These are phyloP conservation scores for Isaurus tuberculatus DNA, from an alignment of 92 coral and sea anemone species.

Conservation along the genomic window DNA sequence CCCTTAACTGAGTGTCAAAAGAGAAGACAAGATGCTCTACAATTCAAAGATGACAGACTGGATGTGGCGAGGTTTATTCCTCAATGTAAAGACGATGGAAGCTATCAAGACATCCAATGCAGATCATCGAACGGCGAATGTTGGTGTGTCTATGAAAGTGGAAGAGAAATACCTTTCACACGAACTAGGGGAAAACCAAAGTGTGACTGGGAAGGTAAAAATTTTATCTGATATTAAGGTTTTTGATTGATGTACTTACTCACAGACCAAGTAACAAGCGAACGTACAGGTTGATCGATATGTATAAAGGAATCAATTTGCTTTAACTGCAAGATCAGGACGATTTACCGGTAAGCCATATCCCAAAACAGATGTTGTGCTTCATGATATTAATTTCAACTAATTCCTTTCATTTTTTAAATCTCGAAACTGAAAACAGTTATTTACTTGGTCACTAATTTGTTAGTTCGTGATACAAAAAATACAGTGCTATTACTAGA, in stretches of 20 bases:
- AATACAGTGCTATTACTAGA: background rate
- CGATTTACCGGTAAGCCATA: too few species aligned
- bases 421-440: too few species aligned
- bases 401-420: too few species aligned
- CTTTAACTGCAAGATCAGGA: too few species aligned
- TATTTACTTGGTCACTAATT: too few species aligned
- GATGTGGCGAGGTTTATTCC: slow-evolving; percentile 37
- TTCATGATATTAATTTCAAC: too few species aligned
- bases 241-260: too few species aligned
- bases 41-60: slow-evolving; percentile 17
- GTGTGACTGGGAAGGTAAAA: slow-evolving; percentile 45
- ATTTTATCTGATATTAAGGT: background rate
- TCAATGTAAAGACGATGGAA: slow-evolving; percentile 35
- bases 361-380: too few species aligned
- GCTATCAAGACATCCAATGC: slow-evolving; percentile 34
- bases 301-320: too few species aligned
- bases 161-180: slow-evolving; percentile 42
- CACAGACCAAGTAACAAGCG: too few species aligned
- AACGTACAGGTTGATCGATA: too few species aligned
- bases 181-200: slow-evolving; percentile 37
- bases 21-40: slow-evolving; percentile 31
- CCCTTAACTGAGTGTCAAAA: slow-evolving; percentile 40
- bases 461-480: too few species aligned
- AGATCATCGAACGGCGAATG: slow-evolving; percentile 29
- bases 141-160: slow-evolving; percentile 45